phyloP scores from a whole-genome alignment of 1,140 invertebrate species.

The Drosophila obscura region DNA sequence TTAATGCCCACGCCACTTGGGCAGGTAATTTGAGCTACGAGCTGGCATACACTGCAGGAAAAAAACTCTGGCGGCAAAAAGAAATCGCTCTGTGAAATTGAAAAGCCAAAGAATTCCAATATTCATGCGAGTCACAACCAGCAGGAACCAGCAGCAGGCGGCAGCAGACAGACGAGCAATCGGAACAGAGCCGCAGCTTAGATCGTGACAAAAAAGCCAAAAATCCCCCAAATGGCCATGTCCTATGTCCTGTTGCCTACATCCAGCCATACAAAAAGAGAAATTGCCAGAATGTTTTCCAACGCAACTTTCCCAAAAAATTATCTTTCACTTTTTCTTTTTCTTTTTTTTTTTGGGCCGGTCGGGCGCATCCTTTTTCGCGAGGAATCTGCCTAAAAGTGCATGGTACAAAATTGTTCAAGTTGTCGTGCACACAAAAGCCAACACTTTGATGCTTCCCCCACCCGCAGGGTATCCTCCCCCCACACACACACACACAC shows the following conservation, averaged over 20 bases:
- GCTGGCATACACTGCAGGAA: conserved; percentile 34
- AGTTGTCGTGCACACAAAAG: conserved; percentile 59
- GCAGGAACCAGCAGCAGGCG: conserved; percentile 21
- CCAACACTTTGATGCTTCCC: conserved; percentile 18
- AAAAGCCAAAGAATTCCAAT: conserved; percentile 64
- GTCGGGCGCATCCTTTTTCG: conserved; percentile 2
- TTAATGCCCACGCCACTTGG: conserved; percentile 70
- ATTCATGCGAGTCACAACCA: conserved; percentile 67
- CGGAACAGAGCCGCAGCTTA: conserved; percentile 56
- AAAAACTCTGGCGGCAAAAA: conserved; percentile 13
- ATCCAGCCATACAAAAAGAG: conserved; percentile 34
- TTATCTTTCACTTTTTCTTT: conserved; percentile 64
- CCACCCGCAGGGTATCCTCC: conserved; percentile 1
- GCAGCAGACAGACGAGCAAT: conserved; percentile 32
- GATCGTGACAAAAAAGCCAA: conserved; percentile 75
- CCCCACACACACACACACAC: not conserved
- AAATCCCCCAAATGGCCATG: conserved; percentile 30
- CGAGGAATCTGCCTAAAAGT: conserved; percentile 56
- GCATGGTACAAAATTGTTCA: conserved; percentile 58
- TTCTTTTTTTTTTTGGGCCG: conserved; percentile 12
- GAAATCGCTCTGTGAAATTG: conserved; percentile 42
- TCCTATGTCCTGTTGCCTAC: conserved; percentile 2
- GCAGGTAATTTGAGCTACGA: conserved; percentile 75
- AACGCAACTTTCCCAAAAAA: conserved; percentile 60
- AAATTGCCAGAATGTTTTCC: conserved; percentile 55